Evolutionary conservation across 2,888 invertebrate genomes (phyloP).

Genomic region (Ornithoptera alexandrae): DNA sequence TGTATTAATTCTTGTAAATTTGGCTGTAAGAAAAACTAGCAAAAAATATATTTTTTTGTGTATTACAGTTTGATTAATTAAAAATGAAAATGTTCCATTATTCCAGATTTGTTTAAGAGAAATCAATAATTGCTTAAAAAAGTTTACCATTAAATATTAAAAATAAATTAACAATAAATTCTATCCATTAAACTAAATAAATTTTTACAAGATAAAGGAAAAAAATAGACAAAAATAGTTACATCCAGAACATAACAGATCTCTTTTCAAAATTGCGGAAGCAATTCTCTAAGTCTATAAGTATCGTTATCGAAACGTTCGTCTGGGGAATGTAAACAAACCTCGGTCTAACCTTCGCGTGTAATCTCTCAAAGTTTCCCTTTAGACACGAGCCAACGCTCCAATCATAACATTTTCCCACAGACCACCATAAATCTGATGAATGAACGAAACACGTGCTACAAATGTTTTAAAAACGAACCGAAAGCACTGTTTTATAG

Average conservation of each 20-base stretch:
- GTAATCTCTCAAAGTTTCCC: slow-evolving; percentile 41
- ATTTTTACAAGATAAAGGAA: too few relatives aligned
- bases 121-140: too few relatives aligned
- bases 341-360: slow-evolving; percentile 35
- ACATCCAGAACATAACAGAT: neutral
- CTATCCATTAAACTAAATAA: neutral
- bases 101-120: too few relatives aligned
- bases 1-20: too few relatives aligned
- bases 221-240: neutral
- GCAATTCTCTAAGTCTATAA: neutral
- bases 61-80: too few relatives aligned
- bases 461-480: slow-evolving; percentile 76
- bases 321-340: slow-evolving; percentile 40
- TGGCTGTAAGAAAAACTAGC: too few relatives aligned
- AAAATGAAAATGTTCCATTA: too few relatives aligned
- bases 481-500: slow-evolving; percentile 78
- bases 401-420: slow-evolving; percentile 76
- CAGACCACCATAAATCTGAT: slow-evolving; percentile 78
- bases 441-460: slow-evolving; percentile 80
- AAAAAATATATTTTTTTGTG: too few relatives aligned
- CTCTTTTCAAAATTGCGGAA: slow-evolving; percentile 1
- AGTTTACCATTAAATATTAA: neutral
- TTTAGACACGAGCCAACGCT: slow-evolving; percentile 44
- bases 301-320: slow-evolving; percentile 37
- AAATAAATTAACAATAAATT: neutral